Base-by-base conservation (phyloP, 2,797 vertebrate genomes). In the Zalophus californianus region DNA sequence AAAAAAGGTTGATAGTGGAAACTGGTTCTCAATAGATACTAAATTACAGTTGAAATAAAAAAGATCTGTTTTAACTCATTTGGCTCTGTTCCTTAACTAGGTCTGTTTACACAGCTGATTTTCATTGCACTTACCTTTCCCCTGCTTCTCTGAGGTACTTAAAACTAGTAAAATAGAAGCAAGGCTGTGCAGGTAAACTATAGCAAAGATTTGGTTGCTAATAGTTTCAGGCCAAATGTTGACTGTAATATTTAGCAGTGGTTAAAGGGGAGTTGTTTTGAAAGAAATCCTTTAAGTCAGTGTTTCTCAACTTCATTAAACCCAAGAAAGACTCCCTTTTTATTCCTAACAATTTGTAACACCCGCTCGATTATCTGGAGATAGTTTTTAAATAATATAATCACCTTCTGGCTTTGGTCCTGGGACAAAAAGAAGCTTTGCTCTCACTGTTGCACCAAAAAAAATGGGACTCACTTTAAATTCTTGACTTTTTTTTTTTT, bases 321-420 rank as follows among this genome's bases (percentile, higher is more conserved):
- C 44, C 38, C 14, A 78, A 1, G 75, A 84, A 97, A 90, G 38
- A 2, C 11, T 44, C 18, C 21, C 29, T 89, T 94, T 97, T 97
- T 89, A 72, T 92, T 56, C 7, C 35, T 95, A 89, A 80, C 84
- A 96, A 86, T 95, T 96, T 58, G 72, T 94, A 86, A 73, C 11
- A 48, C 64, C 35, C 68, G 27, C 32, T 93, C 86, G 73, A 50
- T 44, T 94, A 21, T 32, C 13, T n/a, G 94, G 66, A 93, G 94
- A 23, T 92, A 70, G 56, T 94, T 93, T 83, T 56, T 85, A 86
- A 83, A 52, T 94, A 79, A 68, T 77, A 56, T 79, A 84, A 72
- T 23, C 32, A 84, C 35, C 20, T 85, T 90, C 56, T 95, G 21
- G 21, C 48, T 91, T 85, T 72, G 66, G 35, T 44, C 54, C 75